Evolutionary conservation across 2,113 vertebrate genomes (phyloP).

Genomic region (Galemys pyrenaicus): DNA sequence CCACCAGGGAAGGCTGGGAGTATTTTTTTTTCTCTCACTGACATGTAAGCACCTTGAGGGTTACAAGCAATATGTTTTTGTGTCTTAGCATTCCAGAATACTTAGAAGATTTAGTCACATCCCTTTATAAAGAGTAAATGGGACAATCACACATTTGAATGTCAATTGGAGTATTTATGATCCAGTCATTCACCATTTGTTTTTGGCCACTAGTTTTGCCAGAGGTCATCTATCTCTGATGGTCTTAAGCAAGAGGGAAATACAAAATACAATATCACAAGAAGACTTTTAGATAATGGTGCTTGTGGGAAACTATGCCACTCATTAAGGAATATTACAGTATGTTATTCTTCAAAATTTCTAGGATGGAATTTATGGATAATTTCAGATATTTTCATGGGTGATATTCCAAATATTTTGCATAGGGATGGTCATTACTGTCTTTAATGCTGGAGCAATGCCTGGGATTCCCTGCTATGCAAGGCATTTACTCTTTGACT

Average conservation of each 20-base stretch:
- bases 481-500: neutral
- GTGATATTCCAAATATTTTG: neutral
- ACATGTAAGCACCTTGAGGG: neutral
- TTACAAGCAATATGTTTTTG: neutral
- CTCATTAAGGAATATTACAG: neutral
- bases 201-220: neutral
- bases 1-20: no score
- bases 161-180: neutral
- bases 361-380: neutral
- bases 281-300: neutral
- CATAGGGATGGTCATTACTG: neutral
- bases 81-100: neutral
- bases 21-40: neutral
- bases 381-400: neutral
- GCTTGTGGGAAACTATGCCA: neutral
- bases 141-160: neutral
- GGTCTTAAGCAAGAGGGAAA: neutral
- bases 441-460: neutral
- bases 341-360: neutral
- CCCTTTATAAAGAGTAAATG: neutral
- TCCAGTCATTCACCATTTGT: neutral
- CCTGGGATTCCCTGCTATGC: neutral
- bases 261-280: neutral
- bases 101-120: neutral
- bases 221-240: neutral